Conservation (phyloP, 2,113 vertebrate genomes). For the Rhinoptilus africanus region DNA sequence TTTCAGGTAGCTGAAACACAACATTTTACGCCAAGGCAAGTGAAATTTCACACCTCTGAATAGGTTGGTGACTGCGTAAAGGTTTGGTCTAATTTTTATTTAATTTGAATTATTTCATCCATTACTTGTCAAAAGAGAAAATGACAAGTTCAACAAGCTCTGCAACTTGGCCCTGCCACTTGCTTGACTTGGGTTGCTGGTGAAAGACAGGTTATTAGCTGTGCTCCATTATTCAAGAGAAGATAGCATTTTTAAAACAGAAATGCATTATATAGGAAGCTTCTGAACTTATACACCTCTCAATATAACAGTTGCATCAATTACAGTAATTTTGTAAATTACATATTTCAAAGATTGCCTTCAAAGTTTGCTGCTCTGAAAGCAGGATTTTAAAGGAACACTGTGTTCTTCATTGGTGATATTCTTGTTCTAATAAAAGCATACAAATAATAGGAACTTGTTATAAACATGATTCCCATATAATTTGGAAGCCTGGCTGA, state of each 20-base stretch:
- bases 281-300: constrained; percentile 8
- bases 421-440: constrained; percentile 28
- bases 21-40: neutral
- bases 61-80: neutral
- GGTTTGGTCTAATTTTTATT: neutral
- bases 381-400: constrained; percentile 34
- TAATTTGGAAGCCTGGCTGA: neutral
- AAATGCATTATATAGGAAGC: neutral
- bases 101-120: neutral
- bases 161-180: neutral
- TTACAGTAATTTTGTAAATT: constrained; percentile 62
- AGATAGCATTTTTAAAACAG: neutral
- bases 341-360: neutral
- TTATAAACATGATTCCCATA: neutral
- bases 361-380: neutral
- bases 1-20: neutral
- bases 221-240: neutral
- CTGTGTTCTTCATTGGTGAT: neutral
- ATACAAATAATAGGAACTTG: constrained; percentile 6
- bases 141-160: neutral
- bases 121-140: neutral
- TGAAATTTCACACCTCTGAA: neutral
- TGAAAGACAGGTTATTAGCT: neutral
- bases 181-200: neutral
- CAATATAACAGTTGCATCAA: constrained; percentile 21